phyloP scores from a whole-genome alignment of 2,113 vertebrate species.

The Mormyrus iriodes region DNA sequence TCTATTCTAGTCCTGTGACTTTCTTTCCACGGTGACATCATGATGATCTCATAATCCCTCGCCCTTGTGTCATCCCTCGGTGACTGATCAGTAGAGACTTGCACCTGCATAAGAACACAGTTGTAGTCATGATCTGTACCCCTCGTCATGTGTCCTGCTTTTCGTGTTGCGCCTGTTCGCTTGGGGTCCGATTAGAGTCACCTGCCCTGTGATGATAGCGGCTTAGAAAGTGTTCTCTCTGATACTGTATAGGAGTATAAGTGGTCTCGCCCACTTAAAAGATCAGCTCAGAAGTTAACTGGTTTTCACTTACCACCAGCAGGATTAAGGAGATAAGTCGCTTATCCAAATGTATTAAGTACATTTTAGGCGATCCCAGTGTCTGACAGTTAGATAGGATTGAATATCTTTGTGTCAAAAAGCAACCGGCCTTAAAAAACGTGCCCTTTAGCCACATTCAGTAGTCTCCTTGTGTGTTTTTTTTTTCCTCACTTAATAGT shows the following conservation, averaged over 20 bases:
- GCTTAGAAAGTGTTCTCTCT: slow-evolving; percentile 33
- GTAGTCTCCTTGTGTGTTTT: neutral
- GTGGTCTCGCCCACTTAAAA: slow-evolving; percentile 35
- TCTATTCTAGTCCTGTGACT: neutral
- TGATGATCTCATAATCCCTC: neutral
- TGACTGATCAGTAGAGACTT: neutral
- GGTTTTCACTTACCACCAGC: slow-evolving; percentile 33
- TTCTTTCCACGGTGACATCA: neutral
- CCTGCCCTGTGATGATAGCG: slow-evolving; percentile 19
- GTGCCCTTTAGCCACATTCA: neutral
- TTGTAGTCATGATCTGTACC: neutral
- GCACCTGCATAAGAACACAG: neutral
- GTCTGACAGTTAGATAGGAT: slow-evolving; percentile 27
- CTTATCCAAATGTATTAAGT: slow-evolving; percentile 46
- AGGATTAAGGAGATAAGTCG: slow-evolving; percentile 39
- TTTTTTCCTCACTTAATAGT: neutral
- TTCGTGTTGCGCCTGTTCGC: neutral
- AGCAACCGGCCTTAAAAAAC: neutral
- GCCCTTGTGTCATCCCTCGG: neutral
- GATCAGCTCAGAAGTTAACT: slow-evolving; percentile 23
- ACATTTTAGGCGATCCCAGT: slow-evolving; percentile 28
- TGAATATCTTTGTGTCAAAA: neutral
- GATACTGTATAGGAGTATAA: slow-evolving; percentile 27
- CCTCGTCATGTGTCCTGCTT: neutral
- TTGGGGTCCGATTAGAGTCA: slow-evolving; percentile 6